phyloP scores from a whole-genome alignment of 2,888 invertebrate genomes.

The Drosophila robusta region DNA sequence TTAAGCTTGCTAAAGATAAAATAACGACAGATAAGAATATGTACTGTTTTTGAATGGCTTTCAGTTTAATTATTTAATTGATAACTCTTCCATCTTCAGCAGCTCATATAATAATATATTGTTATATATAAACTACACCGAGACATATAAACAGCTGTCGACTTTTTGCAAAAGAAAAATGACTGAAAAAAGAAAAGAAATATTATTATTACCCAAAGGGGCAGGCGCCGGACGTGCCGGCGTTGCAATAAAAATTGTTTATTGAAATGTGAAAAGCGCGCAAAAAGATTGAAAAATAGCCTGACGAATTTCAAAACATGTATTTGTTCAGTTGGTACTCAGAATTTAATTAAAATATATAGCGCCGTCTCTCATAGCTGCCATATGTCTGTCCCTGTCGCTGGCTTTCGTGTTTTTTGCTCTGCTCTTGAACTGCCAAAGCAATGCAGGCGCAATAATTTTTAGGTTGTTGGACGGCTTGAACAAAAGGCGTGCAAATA shows the following conservation, averaged over 20 bases:
- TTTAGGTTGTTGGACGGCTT: conserved; percentile 45
- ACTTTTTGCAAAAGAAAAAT: background rate
- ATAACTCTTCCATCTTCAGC: too few relatives aligned
- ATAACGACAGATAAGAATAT: too few relatives aligned
- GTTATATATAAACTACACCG: background rate
- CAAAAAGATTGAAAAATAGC: conserved; percentile 3
- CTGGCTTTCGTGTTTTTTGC: background rate
- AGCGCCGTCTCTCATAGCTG: conserved; percentile 2
- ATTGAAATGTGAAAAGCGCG: conserved; percentile 54
- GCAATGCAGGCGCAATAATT: conserved; percentile 63
- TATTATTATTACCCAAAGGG: conserved; percentile 39
- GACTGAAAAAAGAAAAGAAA: background rate
- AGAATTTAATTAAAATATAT: conserved; percentile 62
- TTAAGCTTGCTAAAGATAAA: too few relatives aligned
- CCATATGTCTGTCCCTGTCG: conserved; percentile 4
- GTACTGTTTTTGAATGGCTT: too few relatives aligned
- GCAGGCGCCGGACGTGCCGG: conserved; percentile 2
- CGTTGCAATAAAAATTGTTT: conserved; percentile 58
- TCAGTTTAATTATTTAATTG: too few relatives aligned
- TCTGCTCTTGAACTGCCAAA: conserved; percentile 63
- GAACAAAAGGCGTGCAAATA: conserved; percentile 46
- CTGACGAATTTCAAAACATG: conserved; percentile 34
- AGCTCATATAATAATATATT: too few relatives aligned
- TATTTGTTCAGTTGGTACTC: conserved; percentile 58
- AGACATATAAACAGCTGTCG: background rate